These are phyloP conservation scores for Aricia artaxerxes DNA, from an alignment of 2,888 invertebrate species.

Conservation along the genomic window DNA sequence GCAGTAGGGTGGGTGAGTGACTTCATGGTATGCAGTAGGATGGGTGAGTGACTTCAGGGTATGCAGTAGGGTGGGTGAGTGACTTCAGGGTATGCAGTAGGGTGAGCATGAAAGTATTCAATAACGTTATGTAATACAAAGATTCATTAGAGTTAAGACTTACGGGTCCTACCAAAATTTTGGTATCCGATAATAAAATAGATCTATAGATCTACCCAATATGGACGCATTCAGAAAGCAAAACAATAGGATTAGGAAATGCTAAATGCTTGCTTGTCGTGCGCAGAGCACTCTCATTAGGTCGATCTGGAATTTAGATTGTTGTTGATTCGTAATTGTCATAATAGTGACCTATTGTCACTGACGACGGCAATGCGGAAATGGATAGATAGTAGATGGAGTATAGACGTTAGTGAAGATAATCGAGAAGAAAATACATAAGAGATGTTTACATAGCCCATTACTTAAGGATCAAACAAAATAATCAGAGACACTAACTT, in stretches of 20 bases:
- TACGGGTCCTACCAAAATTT: neutral
- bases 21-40: too few relatives aligned
- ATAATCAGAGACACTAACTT: neutral
- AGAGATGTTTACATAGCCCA: neutral
- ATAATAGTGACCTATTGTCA: neutral
- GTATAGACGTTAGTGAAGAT: too few relatives aligned
- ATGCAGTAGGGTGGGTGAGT: too few relatives aligned
- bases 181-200: neutral
- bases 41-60: too few relatives aligned
- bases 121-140: too few relatives aligned
- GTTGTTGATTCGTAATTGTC: neutral
- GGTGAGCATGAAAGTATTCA: too few relatives aligned
- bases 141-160: too few relatives aligned
- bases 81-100: too few relatives aligned
- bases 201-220: neutral
- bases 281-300: neutral
- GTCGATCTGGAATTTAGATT: neutral
- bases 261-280: neutral
- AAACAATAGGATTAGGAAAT: neutral
- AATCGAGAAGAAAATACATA: neutral
- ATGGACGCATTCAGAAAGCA: neutral
- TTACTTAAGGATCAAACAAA: neutral
- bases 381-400: neutral
- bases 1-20: too few relatives aligned
- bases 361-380: neutral